Base-by-base conservation (phyloP, 2,113 vertebrate species). In the Myotis lucifugus region DNA sequence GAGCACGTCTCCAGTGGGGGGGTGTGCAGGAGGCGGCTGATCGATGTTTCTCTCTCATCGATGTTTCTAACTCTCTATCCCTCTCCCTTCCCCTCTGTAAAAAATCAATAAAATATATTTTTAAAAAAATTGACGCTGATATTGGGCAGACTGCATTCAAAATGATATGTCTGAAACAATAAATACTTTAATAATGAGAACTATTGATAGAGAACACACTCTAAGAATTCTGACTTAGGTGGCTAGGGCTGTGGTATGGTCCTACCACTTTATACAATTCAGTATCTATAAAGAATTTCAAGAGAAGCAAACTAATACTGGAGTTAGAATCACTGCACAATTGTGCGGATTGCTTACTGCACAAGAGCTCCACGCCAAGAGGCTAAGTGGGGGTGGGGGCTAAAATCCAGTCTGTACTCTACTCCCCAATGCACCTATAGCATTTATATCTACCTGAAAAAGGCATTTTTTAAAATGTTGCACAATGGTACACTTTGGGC, bases 151-250 rank as follows among this genome's bases (percentile, higher is more conserved):
- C 1, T 72, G 29, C 21, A 69, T 85, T 52, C 27, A 70, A 83
- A 95, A 83, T 85, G 15, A 61, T 67, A n/a, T 32, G 40, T 64
- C 48, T 70, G 64, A 90, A 94, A 94, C 17, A 90, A 77, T 50
- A 61, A 46, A 13, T 73, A 84, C 77, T 95, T 66, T 87, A 54
- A 83, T 46, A 91, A 91, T 84, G 61, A 54, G 21, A 85, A 92
- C 37, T 64, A 87, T 2, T 48, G 34, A 76, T 40, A 48, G 48
- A 76, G 14, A 95, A 94, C 52, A 64, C 1, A 3, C 94, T 23
- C 59, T 82, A 95, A 70, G 42, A 85, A 89, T 94, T 94, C 66
- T 89, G 66, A 84, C 50, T 94, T 77, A 88, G 50, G 48, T 56
- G 56, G 59, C 32, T 91, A 82, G 54, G 18, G 67, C 67, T 14